Base-by-base conservation (phyloP, 2,888 invertebrate species). In the Meiosimyza decipiens region DNA sequence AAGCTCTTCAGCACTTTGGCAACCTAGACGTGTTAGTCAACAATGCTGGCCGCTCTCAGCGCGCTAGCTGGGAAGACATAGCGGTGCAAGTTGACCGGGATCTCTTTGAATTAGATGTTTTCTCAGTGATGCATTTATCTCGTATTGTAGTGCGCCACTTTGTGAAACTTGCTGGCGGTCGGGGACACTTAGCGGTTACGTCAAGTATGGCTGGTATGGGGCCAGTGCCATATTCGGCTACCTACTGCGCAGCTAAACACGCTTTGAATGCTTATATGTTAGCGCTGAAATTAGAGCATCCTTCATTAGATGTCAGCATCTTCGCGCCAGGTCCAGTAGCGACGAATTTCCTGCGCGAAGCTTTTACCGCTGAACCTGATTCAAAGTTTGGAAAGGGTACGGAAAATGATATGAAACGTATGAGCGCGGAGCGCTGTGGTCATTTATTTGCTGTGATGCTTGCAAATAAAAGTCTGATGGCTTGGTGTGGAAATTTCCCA, bases 31-130 rank as follows among this genome's bases (percentile, higher is more conserved):
- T 95, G 72, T 87, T 95, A 52, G 90, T 95, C 0, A 94, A 93
- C 82, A 95, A 95, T 87, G 95, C 95, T 1, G 95, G 95, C 0
- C 87, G 94, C 71, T 93, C 93, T 9, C 95, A 95, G 83, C 88
- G 95, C 75, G 93, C 93, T 0, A 79, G 84, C 22, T 95, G 93
- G 92, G 91, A 92, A 75, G 88, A 91, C 1, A 93, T 92, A 62
- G 90, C 92, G 1, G 75, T 93, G 1, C 85, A 88, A 57, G 94
- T 95, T 0, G 95, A 96, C 83, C 88, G 88, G 62, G 90, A 93
- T 74, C 87, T 95, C 79, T 93, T 95, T 82, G 91, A 94, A 51
- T 83, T 95, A 71, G 94, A 96, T 84, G 93, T 95, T 0, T 92
- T 95, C 77, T 89, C 92, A 0, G 89, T 91, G 6, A 83, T 95